Base-by-base conservation (phyloP, 2,888 invertebrate species). In the Fragum fragum region DNA sequence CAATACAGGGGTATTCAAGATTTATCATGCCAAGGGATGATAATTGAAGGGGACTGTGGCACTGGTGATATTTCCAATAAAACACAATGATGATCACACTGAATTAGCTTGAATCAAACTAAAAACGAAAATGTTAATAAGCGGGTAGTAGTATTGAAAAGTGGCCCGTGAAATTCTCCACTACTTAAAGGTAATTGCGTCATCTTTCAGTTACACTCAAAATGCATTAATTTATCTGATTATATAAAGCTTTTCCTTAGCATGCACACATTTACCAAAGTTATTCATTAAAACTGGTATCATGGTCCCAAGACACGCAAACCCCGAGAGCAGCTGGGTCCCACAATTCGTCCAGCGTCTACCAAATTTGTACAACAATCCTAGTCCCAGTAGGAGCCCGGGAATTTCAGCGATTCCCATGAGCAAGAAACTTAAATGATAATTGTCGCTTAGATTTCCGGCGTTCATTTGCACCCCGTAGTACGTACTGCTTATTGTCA, bases 401-500 rank as follows among this genome's bases (percentile, higher is more conserved):
- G 94, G 94, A 59, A 95, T 91, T 88, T 95, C 95, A 14, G 95
- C 92, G 0, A 93, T 88, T 5, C 97, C 98, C 32, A 97, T 97
- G 11, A 98, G 95, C 23, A 97, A 96, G 69, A 98, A 97, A 92
- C 98, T 98, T 2, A 96, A 92, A 94, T 98, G 98, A 81, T 97
- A 97, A 90, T 97, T 95, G 1, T 97, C 97, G 0, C 97, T 97
- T 18, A 88, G 70, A 57, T 86, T 86, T 1, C 78, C 81, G 0
- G 81, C 66, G 57, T 86, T 88, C 82, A 1, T 97, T 95, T 88
- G 97, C 96, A 98, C 96, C 0, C 98, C 98, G 92, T 97, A 98
- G 95, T 98, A 97, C 86, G 97, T 97, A 92, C 98, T 96, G 1
- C 98, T 97, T 77, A 97, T 97, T 1, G 97, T 97, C 76, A 97